Evolutionary conservation across 2,888 invertebrate species (phyloP).

Genomic region (Lasioglossum zephyrum): DNA sequence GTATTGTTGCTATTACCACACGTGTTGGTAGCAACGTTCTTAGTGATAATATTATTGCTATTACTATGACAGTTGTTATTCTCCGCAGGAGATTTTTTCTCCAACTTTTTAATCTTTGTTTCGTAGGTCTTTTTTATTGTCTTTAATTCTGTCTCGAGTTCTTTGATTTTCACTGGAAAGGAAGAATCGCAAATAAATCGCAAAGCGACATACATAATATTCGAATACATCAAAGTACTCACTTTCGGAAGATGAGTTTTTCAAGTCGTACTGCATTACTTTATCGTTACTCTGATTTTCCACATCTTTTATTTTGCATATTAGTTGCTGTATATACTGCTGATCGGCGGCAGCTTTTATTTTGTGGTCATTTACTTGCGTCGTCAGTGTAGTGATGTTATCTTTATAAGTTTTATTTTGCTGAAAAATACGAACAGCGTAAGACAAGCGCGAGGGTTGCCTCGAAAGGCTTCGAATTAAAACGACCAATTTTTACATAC

Average conservation of each 20-base stretch:
- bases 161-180: slow-evolving; percentile 68
- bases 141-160: slow-evolving; percentile 69
- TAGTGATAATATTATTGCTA: not conserved
- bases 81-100: slow-evolving; percentile 36
- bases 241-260: slow-evolving; percentile 72
- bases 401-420: slow-evolving; percentile 66
- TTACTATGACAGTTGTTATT: slow-evolving; percentile 18
- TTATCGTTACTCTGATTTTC: slow-evolving; percentile 63
- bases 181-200: not conserved
- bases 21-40: slow-evolving; percentile 10
- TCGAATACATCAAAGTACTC: not conserved
- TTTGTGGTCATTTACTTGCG: slow-evolving; percentile 57
- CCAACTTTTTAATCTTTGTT: slow-evolving; percentile 46
- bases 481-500: slow-evolving; percentile 61
- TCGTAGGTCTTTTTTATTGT: slow-evolving; percentile 27
- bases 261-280: slow-evolving; percentile 62
- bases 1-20: not conserved
- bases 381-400: slow-evolving; percentile 44
- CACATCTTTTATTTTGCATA: slow-evolving; percentile 71
- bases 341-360: slow-evolving; percentile 71
- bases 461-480: not conserved
- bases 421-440: slow-evolving; percentile 53
- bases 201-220: slow-evolving; percentile 1
- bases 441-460: not conserved
- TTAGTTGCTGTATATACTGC: slow-evolving; percentile 73